phyloP scores from a whole-genome alignment of 2,113 vertebrate genomes.

The Melanerpes formicivorus region DNA sequence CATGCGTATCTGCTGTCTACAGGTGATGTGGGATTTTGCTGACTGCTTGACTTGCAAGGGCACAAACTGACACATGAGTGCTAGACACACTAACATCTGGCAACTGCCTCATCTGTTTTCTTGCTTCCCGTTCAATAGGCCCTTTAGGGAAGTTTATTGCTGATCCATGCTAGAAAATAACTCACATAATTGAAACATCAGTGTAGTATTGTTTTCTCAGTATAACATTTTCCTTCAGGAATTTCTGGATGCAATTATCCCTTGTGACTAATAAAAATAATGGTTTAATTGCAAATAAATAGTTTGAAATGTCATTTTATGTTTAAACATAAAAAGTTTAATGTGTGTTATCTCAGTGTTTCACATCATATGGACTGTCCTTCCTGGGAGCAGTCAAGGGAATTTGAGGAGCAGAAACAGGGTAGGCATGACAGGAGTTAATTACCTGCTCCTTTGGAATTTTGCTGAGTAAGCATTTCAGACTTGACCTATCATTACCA shows the following conservation, averaged over 20 bases:
- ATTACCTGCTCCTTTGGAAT: background rate
- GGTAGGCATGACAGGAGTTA: background rate
- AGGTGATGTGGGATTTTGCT: background rate
- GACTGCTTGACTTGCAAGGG: background rate
- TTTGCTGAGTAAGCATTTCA: background rate
- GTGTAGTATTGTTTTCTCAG: background rate
- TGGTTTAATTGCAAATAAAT: constrained; percentile 60
- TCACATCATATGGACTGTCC: constrained; percentile 28
- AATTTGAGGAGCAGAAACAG: background rate
- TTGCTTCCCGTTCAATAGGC: constrained; percentile 28
- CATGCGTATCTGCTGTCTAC: background rate
- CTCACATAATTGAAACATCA: constrained; percentile 14
- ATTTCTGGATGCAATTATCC: constrained; percentile 74
- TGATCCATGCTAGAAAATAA: constrained; percentile 54
- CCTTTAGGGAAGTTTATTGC: constrained; percentile 34
- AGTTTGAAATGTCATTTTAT: constrained; percentile 56
- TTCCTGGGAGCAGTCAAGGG: background rate
- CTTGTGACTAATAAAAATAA: constrained; percentile 71
- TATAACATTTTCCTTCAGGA: constrained; percentile 5
- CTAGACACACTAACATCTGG: constrained; percentile 6
- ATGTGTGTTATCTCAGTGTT: constrained; percentile 23
- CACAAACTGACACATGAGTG: background rate
- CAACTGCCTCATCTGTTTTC: background rate
- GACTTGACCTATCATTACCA: background rate
- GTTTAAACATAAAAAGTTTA: constrained; percentile 36